These are phyloP conservation scores for Mimachlamys varia DNA, from an alignment of 2,888 invertebrate genomes.

Conservation along the genomic window DNA sequence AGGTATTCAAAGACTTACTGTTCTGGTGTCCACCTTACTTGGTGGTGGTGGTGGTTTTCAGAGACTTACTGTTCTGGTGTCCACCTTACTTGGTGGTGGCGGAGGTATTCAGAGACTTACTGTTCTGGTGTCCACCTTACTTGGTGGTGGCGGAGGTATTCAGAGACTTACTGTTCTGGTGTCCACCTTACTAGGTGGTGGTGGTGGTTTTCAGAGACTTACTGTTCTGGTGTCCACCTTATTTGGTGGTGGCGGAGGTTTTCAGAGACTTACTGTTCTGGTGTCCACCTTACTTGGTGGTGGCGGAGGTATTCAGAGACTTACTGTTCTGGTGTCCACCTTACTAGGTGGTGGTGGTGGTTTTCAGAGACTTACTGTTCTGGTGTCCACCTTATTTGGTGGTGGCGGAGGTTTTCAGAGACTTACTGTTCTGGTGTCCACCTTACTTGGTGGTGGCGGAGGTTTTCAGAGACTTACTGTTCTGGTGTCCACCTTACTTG, in stretches of 20 bases:
- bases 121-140: slow-evolving; percentile 71
- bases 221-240: slow-evolving; percentile 74
- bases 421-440: slow-evolving; percentile 72
- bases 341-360: slow-evolving; percentile 69
- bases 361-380: slow-evolving; percentile 81
- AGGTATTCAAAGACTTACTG: too few relatives aligned
- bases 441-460: slow-evolving; percentile 76
- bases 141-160: slow-evolving; percentile 80
- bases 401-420: neutral
- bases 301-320: too few relatives aligned
- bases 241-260: slow-evolving; percentile 72
- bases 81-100: too few relatives aligned
- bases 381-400: too few relatives aligned
- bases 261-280: too few relatives aligned
- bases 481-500: too few relatives aligned
- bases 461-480: slow-evolving; percentile 56
- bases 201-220: slow-evolving; percentile 50
- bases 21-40: too few relatives aligned
- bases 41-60: too few relatives aligned
- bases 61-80: too few relatives aligned
- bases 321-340: too few relatives aligned
- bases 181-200: too few relatives aligned
- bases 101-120: slow-evolving; percentile 81
- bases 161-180: slow-evolving; percentile 81
- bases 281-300: too few relatives aligned